Evolutionary conservation across 2,797 vertebrate species (phyloP).

Genomic region (Hydrocynus forskahlii): DNA sequence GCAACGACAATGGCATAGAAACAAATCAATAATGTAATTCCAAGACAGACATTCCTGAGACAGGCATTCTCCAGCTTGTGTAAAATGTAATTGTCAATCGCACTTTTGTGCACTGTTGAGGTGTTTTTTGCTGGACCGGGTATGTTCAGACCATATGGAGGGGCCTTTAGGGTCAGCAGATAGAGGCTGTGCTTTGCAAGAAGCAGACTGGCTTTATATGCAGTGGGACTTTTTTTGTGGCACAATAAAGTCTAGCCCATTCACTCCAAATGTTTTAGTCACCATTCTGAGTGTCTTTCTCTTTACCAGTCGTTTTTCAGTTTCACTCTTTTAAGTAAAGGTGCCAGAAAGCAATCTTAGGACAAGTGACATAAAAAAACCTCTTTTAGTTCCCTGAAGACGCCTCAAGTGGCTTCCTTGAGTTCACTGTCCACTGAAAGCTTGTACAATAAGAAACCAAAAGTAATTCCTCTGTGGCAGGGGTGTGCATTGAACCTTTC

Average conservation of each 20-base stretch:
- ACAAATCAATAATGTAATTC: constrained; percentile 62
- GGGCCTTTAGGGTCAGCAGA: constrained; percentile 20
- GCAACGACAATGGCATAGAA: constrained; percentile 44
- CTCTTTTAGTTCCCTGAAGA: background rate
- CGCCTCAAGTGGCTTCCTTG: no score
- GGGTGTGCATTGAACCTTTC: no score
- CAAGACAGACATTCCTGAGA: constrained; percentile 52
- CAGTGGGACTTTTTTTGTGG: background rate
- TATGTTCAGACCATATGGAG: constrained; percentile 37
- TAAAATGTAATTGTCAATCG: constrained; percentile 56
- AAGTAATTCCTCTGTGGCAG: background rate
- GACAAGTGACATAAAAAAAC: background rate
- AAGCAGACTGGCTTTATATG: constrained; percentile 19
- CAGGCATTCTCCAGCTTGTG: constrained; percentile 49
- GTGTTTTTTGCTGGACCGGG: constrained; percentile 44
- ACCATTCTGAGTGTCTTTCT: background rate
- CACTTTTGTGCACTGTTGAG: constrained; percentile 41
- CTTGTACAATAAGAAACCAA: background rate
- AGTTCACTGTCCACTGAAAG: background rate
- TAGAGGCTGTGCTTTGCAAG: constrained; percentile 13
- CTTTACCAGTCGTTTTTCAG: no score
- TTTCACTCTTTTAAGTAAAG: background rate
- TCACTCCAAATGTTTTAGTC: background rate
- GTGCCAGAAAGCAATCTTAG: background rate
- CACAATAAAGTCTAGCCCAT: background rate